Percentiles rank a stretch among this genome's conserved stretches.
phyloP scores from a whole-genome alignment of 2,888 invertebrate species.

The Drosophila diplacantha region DNA sequence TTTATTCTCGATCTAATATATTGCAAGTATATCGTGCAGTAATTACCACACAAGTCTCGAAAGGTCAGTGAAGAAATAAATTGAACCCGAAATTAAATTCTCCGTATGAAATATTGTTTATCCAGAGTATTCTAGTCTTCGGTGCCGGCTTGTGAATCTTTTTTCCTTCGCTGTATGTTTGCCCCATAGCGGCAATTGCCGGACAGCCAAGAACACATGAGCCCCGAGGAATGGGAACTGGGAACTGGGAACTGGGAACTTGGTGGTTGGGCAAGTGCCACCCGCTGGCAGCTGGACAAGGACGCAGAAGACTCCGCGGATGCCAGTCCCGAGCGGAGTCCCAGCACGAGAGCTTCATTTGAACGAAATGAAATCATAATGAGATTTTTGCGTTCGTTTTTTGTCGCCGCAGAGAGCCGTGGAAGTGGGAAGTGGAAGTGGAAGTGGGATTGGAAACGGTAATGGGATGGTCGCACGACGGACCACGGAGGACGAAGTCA shows the following conservation, averaged over 20 bases:
- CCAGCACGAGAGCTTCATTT: slow-evolving; percentile 68
- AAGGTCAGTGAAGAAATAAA: neutral
- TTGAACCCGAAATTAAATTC: no score
- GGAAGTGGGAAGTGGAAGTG: slow-evolving; percentile 15
- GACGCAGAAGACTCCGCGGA: slow-evolving; percentile 16
- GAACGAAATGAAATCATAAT: slow-evolving; percentile 73
- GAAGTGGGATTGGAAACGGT: slow-evolving; percentile 9
- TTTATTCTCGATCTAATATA: no score
- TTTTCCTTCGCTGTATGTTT: slow-evolving; percentile 18
- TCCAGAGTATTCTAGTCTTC: slow-evolving; percentile 4
- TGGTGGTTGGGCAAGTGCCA: slow-evolving; percentile 6
- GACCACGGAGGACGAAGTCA: neutral
- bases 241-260: neutral
- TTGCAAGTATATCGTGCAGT: neutral
- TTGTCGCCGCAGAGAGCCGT: slow-evolving; percentile 43
- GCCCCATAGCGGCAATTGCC: slow-evolving; percentile 62
- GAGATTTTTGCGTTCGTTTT: slow-evolving; percentile 69
- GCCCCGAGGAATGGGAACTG: slow-evolving; percentile 25
- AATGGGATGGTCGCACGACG: neutral
- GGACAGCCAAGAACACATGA: slow-evolving; percentile 61
- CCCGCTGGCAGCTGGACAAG: slow-evolving; percentile 49
- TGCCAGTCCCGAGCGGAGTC: slow-evolving; percentile 37
- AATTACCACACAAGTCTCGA: no score
- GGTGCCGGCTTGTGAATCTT: neutral
- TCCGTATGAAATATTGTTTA: no score